These are phyloP conservation scores for Troglohyphantes excavatus DNA, from an alignment of 2,888 invertebrate genomes.

Conservation along the genomic window DNA sequence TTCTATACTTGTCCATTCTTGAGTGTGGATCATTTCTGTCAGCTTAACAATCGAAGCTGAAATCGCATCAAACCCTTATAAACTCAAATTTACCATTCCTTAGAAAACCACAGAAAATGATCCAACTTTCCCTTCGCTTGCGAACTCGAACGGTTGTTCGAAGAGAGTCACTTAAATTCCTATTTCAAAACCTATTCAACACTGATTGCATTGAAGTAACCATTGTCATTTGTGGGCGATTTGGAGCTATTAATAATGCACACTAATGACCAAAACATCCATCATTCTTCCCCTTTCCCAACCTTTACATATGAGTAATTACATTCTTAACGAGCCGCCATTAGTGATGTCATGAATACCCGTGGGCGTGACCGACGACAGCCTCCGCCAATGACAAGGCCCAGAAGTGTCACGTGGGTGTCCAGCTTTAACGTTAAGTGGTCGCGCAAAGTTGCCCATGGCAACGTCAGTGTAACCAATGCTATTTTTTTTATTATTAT, in stretches of 20 bases:
- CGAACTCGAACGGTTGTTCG: too few relatives aligned
- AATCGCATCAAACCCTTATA: too few relatives aligned
- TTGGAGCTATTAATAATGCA: slow-evolving; percentile 71
- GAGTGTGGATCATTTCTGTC: too few relatives aligned
- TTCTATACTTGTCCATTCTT: too few relatives aligned
- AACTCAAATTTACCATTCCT: too few relatives aligned
- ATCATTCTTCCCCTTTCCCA: not conserved
- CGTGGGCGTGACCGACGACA: slow-evolving; percentile 52
- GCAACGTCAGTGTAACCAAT: slow-evolving; percentile 75
- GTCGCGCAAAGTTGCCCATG: slow-evolving; percentile 78
- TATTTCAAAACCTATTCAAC: not conserved
- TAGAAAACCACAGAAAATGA: too few relatives aligned
- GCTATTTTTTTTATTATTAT: slow-evolving; percentile 39
- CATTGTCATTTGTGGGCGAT: slow-evolving; percentile 63
- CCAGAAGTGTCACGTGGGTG: slow-evolving; percentile 63
- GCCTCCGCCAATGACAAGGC: slow-evolving; percentile 50
- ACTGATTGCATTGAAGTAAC: slow-evolving; percentile 44
- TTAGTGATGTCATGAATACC: slow-evolving; percentile 63
- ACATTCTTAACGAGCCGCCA: slow-evolving; percentile 72
- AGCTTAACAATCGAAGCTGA: too few relatives aligned
- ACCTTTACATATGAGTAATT: slow-evolving; percentile 63
- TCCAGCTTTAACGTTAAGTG: slow-evolving; percentile 69
- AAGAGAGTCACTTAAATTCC: too few relatives aligned
- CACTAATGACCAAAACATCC: slow-evolving; percentile 68
- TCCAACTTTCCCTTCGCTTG: too few relatives aligned